Evolutionary conservation across 2,888 invertebrate genomes (phyloP), one percentile per base, ranked within the genome.

Genomic region (Xylocampa areola): DNA sequence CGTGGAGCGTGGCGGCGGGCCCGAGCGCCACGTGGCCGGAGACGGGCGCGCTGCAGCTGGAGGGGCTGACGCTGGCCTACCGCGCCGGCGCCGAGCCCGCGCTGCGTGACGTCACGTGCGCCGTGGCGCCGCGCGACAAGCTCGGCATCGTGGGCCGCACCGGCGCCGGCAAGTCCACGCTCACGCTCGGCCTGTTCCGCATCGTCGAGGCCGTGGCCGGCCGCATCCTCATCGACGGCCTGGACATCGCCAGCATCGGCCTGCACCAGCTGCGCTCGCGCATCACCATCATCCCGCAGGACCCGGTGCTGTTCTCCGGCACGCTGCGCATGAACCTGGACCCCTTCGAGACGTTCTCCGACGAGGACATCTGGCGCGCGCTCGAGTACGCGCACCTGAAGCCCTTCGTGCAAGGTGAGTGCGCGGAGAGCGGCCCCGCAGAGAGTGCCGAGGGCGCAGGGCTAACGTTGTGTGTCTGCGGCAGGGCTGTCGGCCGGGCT

Each of bases 221-320:
- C 29, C 94, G 95, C 73, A 98, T 98, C 76, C 85, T 96, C 54
- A 97, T 98, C 79, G 98, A 98, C 90, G 97, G 96, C 43, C 91
- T 97, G 45, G 97, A 98, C 85, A 96, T 98, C 72, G 91, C 97
- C 6, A 95, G 95, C 40, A 93, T 98, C 76, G 98, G 98, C 13
- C 95, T 98, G 37, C 98, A 98, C 88, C 96, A 97, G 80, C 91
- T 98, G 66, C 95, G 98, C 55, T 96, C 97, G 7, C 95, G 96
- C 68, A 94, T 98, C 73, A 98, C 98, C 33, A 98, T 98, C 82
- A 98, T 97, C 86, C 97, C 97, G 35, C 97, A 99, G 94, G 99
- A 99, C 93, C 99, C 99, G 0, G 98, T 99, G 37, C 94, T 99
- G 59, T 99, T 99, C 94, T 98, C 98, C 14, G 99, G 99, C 40